Evolutionary conservation across 2,797 vertebrate genomes (phyloP).

Genomic region (Ara ararauna): DNA sequence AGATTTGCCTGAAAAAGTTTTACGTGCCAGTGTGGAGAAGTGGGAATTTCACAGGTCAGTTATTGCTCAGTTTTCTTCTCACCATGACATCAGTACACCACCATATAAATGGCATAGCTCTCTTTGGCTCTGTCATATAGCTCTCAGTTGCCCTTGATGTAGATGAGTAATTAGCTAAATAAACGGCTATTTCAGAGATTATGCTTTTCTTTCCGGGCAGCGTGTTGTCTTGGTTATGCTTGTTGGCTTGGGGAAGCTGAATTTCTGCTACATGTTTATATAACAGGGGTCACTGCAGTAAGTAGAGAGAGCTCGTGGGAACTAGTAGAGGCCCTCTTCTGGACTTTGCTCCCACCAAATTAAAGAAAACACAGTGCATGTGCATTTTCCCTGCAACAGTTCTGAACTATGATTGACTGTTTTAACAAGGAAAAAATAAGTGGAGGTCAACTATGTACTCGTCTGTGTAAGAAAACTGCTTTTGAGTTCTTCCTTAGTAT

Average conservation of each 20-base stretch:
- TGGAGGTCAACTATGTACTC: slow-evolving; percentile 46
- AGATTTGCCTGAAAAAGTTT: neutral
- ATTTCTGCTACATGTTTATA: slow-evolving; percentile 64
- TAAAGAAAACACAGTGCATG: slow-evolving; percentile 70
- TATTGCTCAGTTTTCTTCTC: neutral
- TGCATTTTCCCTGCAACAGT: slow-evolving; percentile 66
- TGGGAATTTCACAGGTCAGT: neutral
- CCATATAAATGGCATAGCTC: neutral
- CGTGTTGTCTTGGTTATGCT: neutral
- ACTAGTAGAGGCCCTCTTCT: slow-evolving; percentile 58
- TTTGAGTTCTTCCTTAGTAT: neutral
- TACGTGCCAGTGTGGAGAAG: neutral
- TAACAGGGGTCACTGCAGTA: slow-evolving; percentile 73
- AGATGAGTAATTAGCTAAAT: neutral
- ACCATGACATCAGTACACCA: neutral
- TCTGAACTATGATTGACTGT: slow-evolving; percentile 53
- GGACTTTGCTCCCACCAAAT: slow-evolving; percentile 71
- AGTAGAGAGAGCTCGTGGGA: slow-evolving; percentile 77
- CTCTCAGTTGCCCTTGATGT: neutral
- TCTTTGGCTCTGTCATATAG: neutral
- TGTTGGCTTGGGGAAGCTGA: slow-evolving; percentile 31
- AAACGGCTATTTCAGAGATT: neutral
- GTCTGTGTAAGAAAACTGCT: slow-evolving; percentile 4
- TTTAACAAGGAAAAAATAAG: slow-evolving; percentile 57
- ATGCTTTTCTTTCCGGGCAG: neutral